Base-by-base conservation (phyloP, 2,888 invertebrate genomes). In the Luperina nickerlii region DNA sequence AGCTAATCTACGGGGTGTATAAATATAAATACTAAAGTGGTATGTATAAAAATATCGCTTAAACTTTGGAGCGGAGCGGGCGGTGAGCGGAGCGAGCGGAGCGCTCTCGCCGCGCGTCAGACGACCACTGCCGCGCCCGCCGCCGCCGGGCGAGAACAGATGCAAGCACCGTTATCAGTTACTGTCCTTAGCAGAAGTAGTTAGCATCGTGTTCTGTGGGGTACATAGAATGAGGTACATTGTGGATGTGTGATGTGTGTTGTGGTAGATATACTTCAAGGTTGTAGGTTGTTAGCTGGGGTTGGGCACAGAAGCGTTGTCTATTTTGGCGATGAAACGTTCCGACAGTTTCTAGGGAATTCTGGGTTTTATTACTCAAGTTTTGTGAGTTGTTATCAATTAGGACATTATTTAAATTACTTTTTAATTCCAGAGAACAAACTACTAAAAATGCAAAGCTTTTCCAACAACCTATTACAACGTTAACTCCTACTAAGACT, bases 1-100 rank as follows among this genome's bases (percentile, higher is more conserved):
- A 88, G 63, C 76, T 88, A 88, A 72, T 38, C 90, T 89, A 89
- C 89, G 84, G 88, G 88, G 85, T 89, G 90, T 89, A 88, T 89
- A 89, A 89, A 88, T 85, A 81, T 88, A 83, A 81, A 83, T 87
- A 79, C 83, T 87, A 87, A 87, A 86, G 81, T 85, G 86, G 87
- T 81, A 82, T 88, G 81, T 86, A 89, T 88, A 89, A 89, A 89
- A 89, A 89, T 89, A 89, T 82, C 82, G 74, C 60, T 80, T 83
- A 76, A 88, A 90, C 85, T 90, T 87, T 90, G 84, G 79, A 81
- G 88, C 82, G 86, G 67, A 78, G 81, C 73, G 81, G 74, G 85
- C 74, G 82, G 63, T 69, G 67, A 67, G 83, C 86, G 87, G 82
- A 77, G 88, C 86, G 82, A 87, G 86, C 86, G 74, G 83, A 83